Conservation (phyloP, 2,797 vertebrate genomes). For the Zalophus californianus region DNA sequence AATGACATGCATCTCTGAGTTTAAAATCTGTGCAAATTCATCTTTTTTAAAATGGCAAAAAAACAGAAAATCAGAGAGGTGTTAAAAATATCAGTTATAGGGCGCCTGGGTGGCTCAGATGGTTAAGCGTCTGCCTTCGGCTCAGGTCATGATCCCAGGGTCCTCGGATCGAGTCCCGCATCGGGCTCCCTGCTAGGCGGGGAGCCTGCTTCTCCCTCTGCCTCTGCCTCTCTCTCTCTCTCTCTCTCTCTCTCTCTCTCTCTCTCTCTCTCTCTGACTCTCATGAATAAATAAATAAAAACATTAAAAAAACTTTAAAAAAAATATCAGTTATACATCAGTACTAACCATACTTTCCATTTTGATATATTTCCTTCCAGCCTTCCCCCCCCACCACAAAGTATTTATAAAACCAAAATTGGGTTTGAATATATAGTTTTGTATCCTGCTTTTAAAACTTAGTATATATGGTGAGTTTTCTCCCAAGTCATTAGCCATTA, state of each 20-base stretch:
- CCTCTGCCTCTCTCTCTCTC: no score
- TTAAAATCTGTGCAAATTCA: neutral
- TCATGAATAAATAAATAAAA: no score
- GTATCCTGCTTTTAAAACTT: neutral
- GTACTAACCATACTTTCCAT: neutral
- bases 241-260: no score
- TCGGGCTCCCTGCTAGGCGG: no score
- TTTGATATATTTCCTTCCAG: neutral
- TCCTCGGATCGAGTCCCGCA: no score
- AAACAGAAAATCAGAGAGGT: neutral
- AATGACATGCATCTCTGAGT: neutral
- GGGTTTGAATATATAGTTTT: neutral
- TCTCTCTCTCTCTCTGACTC: no score
- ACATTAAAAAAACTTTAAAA: neutral
- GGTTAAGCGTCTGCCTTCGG: no score
- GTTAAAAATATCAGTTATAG: neutral
- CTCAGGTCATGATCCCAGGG: no score
- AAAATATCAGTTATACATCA: neutral
- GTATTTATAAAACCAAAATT: neutral
- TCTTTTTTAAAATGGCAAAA: slow-evolving; percentile 6
- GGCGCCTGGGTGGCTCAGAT: no score
- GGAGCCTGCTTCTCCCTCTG: no score
- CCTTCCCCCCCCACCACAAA: neutral
- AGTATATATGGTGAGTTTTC: neutral
- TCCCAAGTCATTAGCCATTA: neutral